A percentile compares a stretch with the other conserved stretches of the same genome.
These are phyloP conservation scores for Stegastes partitus DNA, from an alignment of 2,113 vertebrate genomes.

Conservation along the genomic window DNA sequence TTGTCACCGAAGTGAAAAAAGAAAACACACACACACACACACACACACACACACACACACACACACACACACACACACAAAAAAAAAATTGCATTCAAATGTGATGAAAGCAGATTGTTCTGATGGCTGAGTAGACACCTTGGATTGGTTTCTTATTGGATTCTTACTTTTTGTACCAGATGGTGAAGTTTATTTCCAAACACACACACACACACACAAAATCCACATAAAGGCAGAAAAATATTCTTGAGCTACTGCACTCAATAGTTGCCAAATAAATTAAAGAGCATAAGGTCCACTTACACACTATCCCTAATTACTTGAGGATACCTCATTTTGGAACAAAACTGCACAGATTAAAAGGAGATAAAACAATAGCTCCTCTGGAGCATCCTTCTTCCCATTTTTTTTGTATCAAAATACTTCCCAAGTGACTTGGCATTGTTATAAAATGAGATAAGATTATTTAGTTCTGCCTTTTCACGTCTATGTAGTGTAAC, in stretches of 20 bases:
- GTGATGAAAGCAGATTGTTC: not conserved
- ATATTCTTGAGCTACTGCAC: not conserved
- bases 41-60: not conserved
- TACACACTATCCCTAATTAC: conserved; percentile 10
- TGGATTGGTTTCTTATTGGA: conserved; percentile 6
- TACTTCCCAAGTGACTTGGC: conserved; percentile 6
- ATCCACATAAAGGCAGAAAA: not conserved
- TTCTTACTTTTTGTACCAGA: conserved; percentile 13
- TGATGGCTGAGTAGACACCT: not conserved
- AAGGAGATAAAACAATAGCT: not conserved
- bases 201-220: not conserved
- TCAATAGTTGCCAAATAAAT: conserved; percentile 15
- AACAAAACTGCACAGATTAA: conserved; percentile 28
- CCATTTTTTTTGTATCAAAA: conserved; percentile 18
- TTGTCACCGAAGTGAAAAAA: not conserved
- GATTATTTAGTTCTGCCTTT: conserved; percentile 1
- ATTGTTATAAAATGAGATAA: conserved; percentile 4
- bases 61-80: not conserved
- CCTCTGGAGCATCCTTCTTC: not conserved
- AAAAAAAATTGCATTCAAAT: not conserved
- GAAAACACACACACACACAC: not conserved
- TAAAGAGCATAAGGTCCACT: not conserved
- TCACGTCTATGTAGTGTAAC: conserved; percentile 6
- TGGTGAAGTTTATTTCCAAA: conserved; percentile 14
- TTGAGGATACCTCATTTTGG: conserved; percentile 15